Evolutionary conservation across 2,797 vertebrate genomes (phyloP), one percentile per base, ranked within the genome.

Genomic region (Falco naumanni): DNA sequence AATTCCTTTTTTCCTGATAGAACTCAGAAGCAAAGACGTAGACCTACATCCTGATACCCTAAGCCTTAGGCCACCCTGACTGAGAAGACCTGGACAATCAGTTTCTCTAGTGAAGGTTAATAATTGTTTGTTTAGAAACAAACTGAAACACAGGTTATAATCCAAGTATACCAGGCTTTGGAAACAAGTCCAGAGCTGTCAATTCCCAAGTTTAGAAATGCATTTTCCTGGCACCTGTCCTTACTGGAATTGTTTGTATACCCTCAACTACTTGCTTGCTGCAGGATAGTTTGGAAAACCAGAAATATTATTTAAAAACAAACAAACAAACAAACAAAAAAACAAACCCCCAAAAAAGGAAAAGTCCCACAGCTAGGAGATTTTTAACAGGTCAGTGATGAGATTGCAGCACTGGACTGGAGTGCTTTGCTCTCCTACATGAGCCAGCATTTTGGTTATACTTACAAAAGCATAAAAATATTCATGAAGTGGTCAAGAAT

Each of bases 191-290:
- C 75, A 53, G 41, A 91, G 29, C 11, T 87, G 63, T 79, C 0
- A 0, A 33, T 71, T 84, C 61, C 31, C 39, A 71, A 65, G 47
- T 87, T 85, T 72, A 93, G 59, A 90, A 91, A 85, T 26, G 37
- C 39, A 56, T 87, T 90, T 84, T 95, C 61, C 83, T 90, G 78
- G 63, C 45, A 95, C 64, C 57, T 95, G 65, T 63, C 71, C 57
- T 86, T 89, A 74, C 84, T 91, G 82, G 83, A 78, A 66, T 59
- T 68, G 43, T 87, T 93, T 83, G 59, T 92, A 82, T 41, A 75
- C 19, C 26, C 8, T 43, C 72, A 87, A 41, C 21, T 48, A 34
- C 71, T 71, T 45, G 64, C 82, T 69, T 95, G 79, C 68, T 92
- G 80, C 63, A 65, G 59, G 64, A 75, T 37, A 53, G 39, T 86